A percentile compares a stretch with the other conserved stretches of the same genome.
Evolutionary conservation across 2,888 invertebrate genomes (phyloP).

Genomic region (Epirrhoe alternata): DNA sequence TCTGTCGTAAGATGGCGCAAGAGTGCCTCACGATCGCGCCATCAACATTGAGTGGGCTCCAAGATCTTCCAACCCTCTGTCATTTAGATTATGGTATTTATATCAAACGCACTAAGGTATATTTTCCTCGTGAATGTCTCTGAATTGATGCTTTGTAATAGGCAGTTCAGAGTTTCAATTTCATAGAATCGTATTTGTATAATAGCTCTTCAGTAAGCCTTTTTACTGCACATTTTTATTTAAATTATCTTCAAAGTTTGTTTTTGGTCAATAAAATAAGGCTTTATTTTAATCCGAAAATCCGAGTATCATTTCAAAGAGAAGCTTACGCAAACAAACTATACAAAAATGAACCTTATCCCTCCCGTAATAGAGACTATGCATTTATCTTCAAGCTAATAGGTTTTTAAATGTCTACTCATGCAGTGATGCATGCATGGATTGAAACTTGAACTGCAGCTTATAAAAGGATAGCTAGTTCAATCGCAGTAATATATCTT

Average conservation of each 20-base stretch:
- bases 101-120: not conserved
- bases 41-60: constrained; percentile 46
- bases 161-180: not conserved
- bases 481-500: constrained; percentile 2
- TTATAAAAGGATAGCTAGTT: constrained; percentile 32
- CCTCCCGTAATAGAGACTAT: constrained; percentile 15
- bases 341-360: constrained; percentile 25
- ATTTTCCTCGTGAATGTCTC: not conserved
- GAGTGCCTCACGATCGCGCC: constrained; percentile 53
- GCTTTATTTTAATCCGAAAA: constrained; percentile 22
- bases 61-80: constrained; percentile 34
- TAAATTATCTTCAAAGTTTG: constrained; percentile 6
- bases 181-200: not conserved
- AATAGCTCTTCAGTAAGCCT: not conserved
- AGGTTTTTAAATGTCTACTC: constrained; percentile 41
- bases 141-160: not conserved
- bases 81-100: constrained; percentile 16
- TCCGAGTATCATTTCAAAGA: constrained; percentile 22
- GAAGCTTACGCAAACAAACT: constrained; percentile 13
- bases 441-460: constrained; percentile 32
- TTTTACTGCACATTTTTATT: constrained; percentile 1
- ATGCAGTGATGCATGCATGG: constrained; percentile 43
- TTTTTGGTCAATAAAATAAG: constrained; percentile 20
- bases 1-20: constrained; percentile 58
- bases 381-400: constrained; percentile 30